These are phyloP conservation scores for Pempheris klunzingeri DNA, from an alignment of 2,797 vertebrate species.

Conservation along the genomic window DNA sequence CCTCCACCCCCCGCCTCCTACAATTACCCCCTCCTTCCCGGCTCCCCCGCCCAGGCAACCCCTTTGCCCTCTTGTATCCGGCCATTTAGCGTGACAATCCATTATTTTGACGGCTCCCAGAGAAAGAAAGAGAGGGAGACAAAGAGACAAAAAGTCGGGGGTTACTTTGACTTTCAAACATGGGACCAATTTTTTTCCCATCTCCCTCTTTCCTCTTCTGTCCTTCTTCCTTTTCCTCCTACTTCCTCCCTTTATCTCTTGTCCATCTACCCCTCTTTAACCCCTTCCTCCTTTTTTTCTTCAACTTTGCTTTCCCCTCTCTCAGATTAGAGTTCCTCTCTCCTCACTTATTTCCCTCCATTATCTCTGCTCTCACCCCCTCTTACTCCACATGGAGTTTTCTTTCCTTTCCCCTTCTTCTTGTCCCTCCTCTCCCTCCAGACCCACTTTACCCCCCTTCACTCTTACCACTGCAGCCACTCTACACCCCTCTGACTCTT, in stretches of 20 bases:
- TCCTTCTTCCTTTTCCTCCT: slow-evolving; percentile 16
- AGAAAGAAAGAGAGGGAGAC: slow-evolving; percentile 62
- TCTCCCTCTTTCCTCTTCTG: slow-evolving; percentile 1
- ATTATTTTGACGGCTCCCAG: slow-evolving; percentile 80
- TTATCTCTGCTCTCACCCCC: slow-evolving; percentile 6
- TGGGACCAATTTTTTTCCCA: slow-evolving; percentile 37
- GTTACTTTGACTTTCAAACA: slow-evolving; percentile 72
- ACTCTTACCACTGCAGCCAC: slow-evolving; percentile 42
- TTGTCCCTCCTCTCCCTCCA: slow-evolving; percentile 17
- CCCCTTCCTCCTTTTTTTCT: background rate
- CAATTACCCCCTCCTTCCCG: slow-evolving; percentile 66
- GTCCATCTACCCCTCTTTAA: slow-evolving; percentile 2
- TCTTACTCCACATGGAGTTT: slow-evolving; percentile 1
- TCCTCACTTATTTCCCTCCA: slow-evolving; percentile 17
- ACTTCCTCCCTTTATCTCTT: slow-evolving; percentile 9
- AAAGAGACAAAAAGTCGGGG: slow-evolving; percentile 56
- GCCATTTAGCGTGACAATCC: slow-evolving; percentile 82
- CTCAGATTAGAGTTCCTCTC: background rate
- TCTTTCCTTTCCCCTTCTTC: background rate
- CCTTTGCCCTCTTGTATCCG: slow-evolving; percentile 80
- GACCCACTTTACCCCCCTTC: slow-evolving; percentile 22
- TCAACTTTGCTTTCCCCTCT: background rate
- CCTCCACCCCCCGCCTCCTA: slow-evolving; percentile 56
- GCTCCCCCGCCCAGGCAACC: slow-evolving; percentile 64
- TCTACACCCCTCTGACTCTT: slow-evolving; percentile 53